Conservation (phyloP, 2,113 vertebrate genomes). For the Zingel zingel region DNA sequence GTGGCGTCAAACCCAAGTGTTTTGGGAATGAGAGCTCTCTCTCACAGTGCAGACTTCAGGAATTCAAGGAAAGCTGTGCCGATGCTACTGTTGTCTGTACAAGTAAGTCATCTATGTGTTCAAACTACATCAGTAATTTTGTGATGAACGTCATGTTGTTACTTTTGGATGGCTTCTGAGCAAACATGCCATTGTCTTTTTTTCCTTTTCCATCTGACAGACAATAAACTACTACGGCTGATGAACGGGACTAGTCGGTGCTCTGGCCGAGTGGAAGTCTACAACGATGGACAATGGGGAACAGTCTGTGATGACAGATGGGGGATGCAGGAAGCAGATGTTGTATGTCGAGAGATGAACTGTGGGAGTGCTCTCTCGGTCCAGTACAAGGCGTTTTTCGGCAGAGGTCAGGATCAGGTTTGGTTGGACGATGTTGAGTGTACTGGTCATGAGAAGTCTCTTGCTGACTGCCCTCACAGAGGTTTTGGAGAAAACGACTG, state of each 20-base stretch:
- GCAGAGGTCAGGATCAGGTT: slow-evolving; percentile 49
- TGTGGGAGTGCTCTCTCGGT: slow-evolving; percentile 62
- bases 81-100: slow-evolving; percentile 57
- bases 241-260: slow-evolving; percentile 70
- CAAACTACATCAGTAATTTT: not conserved
- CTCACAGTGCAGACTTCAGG: slow-evolving; percentile 44
- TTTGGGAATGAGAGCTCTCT: slow-evolving; percentile 73
- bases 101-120: slow-evolving; percentile 52
- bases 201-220: slow-evolving; percentile 33
- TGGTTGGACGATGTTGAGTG: slow-evolving; percentile 78
- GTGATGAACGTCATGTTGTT: not conserved
- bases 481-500: slow-evolving; percentile 74
- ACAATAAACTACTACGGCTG: slow-evolving; percentile 58
- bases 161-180: not conserved
- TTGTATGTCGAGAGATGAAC: slow-evolving; percentile 67
- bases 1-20: slow-evolving; percentile 58
- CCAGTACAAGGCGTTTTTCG: slow-evolving; percentile 68
- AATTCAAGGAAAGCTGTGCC: slow-evolving; percentile 43
- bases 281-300: slow-evolving; percentile 70
- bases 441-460: slow-evolving; percentile 65
- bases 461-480: slow-evolving; percentile 69
- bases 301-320: slow-evolving; percentile 78
- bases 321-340: slow-evolving; percentile 71
- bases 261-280: slow-evolving; percentile 74
- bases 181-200: not conserved